Base-by-base conservation (phyloP, 2,113 vertebrate species). In the Phalacrocorax brasilianus region DNA sequence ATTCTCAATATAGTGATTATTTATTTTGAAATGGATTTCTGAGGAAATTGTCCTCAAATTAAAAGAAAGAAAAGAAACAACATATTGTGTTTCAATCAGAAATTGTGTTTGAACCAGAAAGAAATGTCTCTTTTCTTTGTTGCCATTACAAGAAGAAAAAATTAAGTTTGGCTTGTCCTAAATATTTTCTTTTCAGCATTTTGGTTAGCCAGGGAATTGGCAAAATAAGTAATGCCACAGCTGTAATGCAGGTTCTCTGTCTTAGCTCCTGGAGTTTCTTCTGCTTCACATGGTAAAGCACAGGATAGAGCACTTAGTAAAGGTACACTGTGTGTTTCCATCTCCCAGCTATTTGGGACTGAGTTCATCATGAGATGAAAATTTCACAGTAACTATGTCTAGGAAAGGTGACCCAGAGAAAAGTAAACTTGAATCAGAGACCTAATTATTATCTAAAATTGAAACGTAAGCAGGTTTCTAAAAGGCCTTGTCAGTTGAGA, bases 381-480 rank as follows among this genome's bases (percentile, higher is more conserved):
- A 80, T 12, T 44, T 85, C 52, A 42, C 22, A 83, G 61, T 24
- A 93, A 24, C 15, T 81, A 12, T 32, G 6, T 67, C 32, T 61
- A 77, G 38, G 30, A 90, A 93, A 90, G 83, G 72, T 88, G 85
- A 95, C 47, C 23, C 72, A 83, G 38, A 52, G 42, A 55, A 96
- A 90, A 71, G 11, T 40, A 77, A 88, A 91, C 59, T 85, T 45
- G 38, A 91, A 90, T 72, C 42, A 84, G 63, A 78, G 20, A 58
- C 21, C 8, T 95, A 93, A 88, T 89, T 94, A 87, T 95, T 92
- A 92, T 49, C 55, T 58, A 59, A 83, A 92, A 71, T 47, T 70
- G 42, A 85, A 91, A 97, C 55, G 59, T 38, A 88, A 89, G 59
- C 67, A 88, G 30, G 23, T 71, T 89, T 91, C 70, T 94, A 55